Evolutionary conservation across 2,113 vertebrate species (phyloP).

Genomic region (Ammodytes marinus): DNA sequence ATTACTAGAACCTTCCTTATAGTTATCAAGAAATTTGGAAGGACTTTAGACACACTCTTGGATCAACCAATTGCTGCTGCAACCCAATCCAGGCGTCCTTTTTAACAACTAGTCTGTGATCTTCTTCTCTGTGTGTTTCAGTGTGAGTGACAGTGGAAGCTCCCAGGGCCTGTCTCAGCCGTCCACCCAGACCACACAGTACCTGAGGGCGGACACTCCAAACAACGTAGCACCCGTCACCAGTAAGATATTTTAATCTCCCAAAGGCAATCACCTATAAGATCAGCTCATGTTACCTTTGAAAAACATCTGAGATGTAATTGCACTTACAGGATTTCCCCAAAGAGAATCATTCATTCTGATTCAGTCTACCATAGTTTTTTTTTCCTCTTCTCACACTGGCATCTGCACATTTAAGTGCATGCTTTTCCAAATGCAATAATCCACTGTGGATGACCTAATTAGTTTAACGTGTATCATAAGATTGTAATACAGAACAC

Average conservation of each 20-base stretch:
- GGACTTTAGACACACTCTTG: background rate
- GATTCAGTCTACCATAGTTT: background rate
- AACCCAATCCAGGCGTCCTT: background rate
- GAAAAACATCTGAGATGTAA: background rate
- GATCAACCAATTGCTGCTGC: background rate
- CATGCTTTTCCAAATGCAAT: slow-evolving; percentile 72
- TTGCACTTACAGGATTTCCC: background rate
- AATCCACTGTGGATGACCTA: slow-evolving; percentile 63
- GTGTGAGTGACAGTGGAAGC: slow-evolving; percentile 96
- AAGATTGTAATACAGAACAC: slow-evolving; percentile 62
- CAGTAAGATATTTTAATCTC: slow-evolving; percentile 90
- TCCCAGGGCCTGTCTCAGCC: slow-evolving; percentile 98
- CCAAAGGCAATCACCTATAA: background rate
- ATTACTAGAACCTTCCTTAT: background rate
- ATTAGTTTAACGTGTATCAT: slow-evolving; percentile 74
- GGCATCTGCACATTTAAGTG: slow-evolving; percentile 31
- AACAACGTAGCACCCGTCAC: slow-evolving; percentile 97
- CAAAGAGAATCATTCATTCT: background rate
- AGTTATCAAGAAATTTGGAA: background rate
- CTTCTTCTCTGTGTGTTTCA: slow-evolving; percentile 76
- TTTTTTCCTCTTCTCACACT: slow-evolving; percentile 14
- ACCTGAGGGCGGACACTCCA: slow-evolving; percentile 97
- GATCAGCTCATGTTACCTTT: background rate
- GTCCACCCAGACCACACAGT: slow-evolving; percentile 98
- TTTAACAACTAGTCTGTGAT: background rate